These are phyloP conservation scores for Thecocarcelia acutangulata DNA, from an alignment of 2,888 invertebrate genomes.

Conservation along the genomic window DNA sequence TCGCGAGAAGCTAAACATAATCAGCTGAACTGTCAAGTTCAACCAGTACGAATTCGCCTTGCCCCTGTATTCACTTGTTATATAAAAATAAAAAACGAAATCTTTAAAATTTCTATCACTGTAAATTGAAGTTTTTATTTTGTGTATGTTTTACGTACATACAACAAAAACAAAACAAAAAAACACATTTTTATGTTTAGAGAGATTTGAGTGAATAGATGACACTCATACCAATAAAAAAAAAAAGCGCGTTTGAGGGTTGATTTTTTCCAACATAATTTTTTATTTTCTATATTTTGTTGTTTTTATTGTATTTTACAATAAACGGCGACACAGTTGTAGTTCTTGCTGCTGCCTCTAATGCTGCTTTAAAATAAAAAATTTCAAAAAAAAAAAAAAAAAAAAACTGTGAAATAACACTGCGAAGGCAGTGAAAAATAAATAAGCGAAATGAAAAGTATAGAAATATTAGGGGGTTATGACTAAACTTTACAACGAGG, in stretches of 20 bases:
- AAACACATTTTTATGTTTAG: slow-evolving; percentile 74
- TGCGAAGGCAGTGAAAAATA: slow-evolving; percentile 47
- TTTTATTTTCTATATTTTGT: slow-evolving; percentile 68
- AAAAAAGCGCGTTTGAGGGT: slow-evolving; percentile 76
- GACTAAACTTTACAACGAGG: slow-evolving; percentile 58
- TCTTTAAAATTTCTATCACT: slow-evolving; percentile 60
- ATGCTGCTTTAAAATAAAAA: slow-evolving; percentile 53
- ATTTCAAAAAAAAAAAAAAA: slow-evolving; percentile 33
- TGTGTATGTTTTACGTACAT: slow-evolving; percentile 6
- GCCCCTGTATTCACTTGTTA: slow-evolving; percentile 15
- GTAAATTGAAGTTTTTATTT: slow-evolving; percentile 58
- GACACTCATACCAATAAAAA: slow-evolving; percentile 75
- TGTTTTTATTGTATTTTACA: slow-evolving; percentile 70
- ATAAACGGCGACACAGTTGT: slow-evolving; percentile 69
- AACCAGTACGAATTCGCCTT: too few species aligned
- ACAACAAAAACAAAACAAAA: slow-evolving; percentile 60
- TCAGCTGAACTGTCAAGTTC: too few species aligned
- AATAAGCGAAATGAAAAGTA: slow-evolving; percentile 48
- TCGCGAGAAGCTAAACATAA: too few species aligned
- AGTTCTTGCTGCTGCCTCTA: slow-evolving; percentile 77
- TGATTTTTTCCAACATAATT: slow-evolving; percentile 73
- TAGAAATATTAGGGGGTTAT: slow-evolving; percentile 67
- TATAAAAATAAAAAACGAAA: neutral
- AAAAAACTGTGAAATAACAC: slow-evolving; percentile 47
- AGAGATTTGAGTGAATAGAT: slow-evolving; percentile 78